Evolutionary conservation across 1,140 invertebrate species (phyloP).

Genomic region (Pissodes strobi): DNA sequence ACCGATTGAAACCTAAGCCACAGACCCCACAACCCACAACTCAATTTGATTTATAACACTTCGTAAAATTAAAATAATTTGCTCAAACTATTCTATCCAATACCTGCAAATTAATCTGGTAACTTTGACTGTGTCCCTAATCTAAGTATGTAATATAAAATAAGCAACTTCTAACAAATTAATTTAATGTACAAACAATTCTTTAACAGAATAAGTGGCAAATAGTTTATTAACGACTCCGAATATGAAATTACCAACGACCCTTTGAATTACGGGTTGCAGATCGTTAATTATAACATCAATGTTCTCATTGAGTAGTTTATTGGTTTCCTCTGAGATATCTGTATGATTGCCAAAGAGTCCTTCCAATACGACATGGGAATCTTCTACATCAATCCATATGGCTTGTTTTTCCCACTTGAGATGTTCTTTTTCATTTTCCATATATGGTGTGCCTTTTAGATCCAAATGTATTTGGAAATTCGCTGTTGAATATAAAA

Average conservation of each 20-base stretch:
- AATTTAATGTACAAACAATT: no score
- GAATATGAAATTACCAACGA: slow-evolving; percentile 34
- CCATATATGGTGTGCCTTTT: slow-evolving; percentile 22
- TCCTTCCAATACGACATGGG: slow-evolving; percentile 26
- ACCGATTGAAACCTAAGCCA: no score
- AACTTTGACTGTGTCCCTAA: no score
- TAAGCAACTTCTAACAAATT: no score
- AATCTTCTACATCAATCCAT: slow-evolving; percentile 10
- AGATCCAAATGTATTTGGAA: slow-evolving; percentile 12
- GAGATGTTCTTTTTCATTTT: slow-evolving; percentile 28
- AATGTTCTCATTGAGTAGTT: slow-evolving; percentile 42
- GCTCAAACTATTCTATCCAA: no score
- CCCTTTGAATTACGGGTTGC: slow-evolving; percentile 34
- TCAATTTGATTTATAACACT: no score
- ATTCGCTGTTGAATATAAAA: slow-evolving; percentile 23
- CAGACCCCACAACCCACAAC: no score
- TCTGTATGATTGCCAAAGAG: slow-evolving; percentile 30
- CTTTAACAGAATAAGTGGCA: slow-evolving; percentile 36
- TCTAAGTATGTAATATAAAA: no score
- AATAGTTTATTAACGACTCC: slow-evolving; percentile 37
- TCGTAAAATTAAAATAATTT: no score
- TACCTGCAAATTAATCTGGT: no score
- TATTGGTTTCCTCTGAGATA: slow-evolving; percentile 45
- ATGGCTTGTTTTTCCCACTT: slow-evolving; percentile 27
- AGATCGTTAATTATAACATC: slow-evolving; percentile 38